Evolutionary conservation across 2,888 invertebrate species (phyloP).

Genomic region (Cephus spinipes): DNA sequence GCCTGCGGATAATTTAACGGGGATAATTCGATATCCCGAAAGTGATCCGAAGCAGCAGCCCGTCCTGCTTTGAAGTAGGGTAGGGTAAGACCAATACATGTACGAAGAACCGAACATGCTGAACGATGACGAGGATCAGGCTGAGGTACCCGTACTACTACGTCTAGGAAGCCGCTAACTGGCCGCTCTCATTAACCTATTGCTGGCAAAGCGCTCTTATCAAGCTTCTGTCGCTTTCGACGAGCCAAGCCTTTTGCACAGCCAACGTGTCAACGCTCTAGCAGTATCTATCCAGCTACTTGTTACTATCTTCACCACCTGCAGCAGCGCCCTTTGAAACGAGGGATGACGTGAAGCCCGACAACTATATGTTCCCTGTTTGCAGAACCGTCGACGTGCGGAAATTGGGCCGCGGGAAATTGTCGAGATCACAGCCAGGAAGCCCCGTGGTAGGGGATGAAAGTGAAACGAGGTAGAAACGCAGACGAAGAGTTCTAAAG

Average conservation of each 20-base stretch:
- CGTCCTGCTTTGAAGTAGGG: conserved; percentile 11
- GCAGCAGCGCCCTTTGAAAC: conserved; percentile 17
- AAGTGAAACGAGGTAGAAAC: not conserved
- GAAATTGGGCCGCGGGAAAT: conserved; percentile 44
- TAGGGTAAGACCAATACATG: conserved; percentile 26
- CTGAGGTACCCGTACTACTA: conserved; percentile 22
- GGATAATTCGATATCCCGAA: conserved; percentile 16
- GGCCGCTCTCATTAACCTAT: conserved; percentile 51
- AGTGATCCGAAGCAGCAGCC: not conserved
- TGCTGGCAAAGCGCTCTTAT: conserved; percentile 50
- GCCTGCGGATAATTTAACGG: not conserved
- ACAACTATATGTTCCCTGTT: conserved; percentile 37
- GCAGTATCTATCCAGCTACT: not conserved
- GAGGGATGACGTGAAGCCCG: conserved; percentile 15
- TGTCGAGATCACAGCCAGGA: not conserved
- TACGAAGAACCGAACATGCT: conserved; percentile 22
- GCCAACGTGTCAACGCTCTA: not conserved
- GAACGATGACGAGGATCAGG: conserved; percentile 27
- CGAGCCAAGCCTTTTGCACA: conserved; percentile 17
- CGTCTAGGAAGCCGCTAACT: not conserved
- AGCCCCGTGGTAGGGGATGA: not conserved
- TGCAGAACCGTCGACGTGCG: conserved; percentile 44
- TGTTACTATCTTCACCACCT: not conserved
- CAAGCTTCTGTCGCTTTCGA: conserved; percentile 52
- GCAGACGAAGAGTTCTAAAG: not conserved